These are phyloP conservation scores for Lagopus muta DNA, from an alignment of 2,113 vertebrate species.

Conservation along the genomic window DNA sequence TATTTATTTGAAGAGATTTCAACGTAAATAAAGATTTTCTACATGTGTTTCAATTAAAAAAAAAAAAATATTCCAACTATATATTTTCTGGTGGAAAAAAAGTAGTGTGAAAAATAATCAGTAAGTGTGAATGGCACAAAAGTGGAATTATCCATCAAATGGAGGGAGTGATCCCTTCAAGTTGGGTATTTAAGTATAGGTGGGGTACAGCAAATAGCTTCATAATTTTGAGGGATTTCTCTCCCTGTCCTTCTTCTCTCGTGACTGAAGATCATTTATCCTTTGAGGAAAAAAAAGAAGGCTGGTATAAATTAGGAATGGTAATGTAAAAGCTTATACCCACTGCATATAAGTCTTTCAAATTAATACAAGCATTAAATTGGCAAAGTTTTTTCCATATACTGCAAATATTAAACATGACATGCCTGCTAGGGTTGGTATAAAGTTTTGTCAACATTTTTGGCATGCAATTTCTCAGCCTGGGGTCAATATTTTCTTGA, in stretches of 20 bases:
- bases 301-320: constrained; percentile 80
- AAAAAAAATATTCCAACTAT: constrained; percentile 79
- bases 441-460: constrained; percentile 77
- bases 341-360: constrained; percentile 71
- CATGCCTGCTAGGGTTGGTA: constrained; percentile 69
- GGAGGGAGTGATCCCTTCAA: not conserved
- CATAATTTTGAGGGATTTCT: constrained; percentile 36
- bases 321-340: constrained; percentile 75
- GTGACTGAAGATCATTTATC: constrained; percentile 60
- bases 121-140: constrained; percentile 64
- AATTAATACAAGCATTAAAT: constrained; percentile 80
- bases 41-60: constrained; percentile 61
- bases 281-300: constrained; percentile 55
- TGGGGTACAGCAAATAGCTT: constrained; percentile 22
- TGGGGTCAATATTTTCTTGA: constrained; percentile 73
- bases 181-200: constrained; percentile 45
- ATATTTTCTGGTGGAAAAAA: constrained; percentile 79
- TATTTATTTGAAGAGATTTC: constrained; percentile 82
- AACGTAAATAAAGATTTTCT: constrained; percentile 80
- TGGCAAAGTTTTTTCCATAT: constrained; percentile 70
- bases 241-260: not conserved
- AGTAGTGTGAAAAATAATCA: constrained; percentile 61
- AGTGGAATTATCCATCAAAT: constrained; percentile 68
- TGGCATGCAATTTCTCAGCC: constrained; percentile 63
- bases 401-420: constrained; percentile 73